These are phyloP conservation scores for Nomada goodeniana DNA, from an alignment of 2,888 invertebrate species.

Conservation along the genomic window DNA sequence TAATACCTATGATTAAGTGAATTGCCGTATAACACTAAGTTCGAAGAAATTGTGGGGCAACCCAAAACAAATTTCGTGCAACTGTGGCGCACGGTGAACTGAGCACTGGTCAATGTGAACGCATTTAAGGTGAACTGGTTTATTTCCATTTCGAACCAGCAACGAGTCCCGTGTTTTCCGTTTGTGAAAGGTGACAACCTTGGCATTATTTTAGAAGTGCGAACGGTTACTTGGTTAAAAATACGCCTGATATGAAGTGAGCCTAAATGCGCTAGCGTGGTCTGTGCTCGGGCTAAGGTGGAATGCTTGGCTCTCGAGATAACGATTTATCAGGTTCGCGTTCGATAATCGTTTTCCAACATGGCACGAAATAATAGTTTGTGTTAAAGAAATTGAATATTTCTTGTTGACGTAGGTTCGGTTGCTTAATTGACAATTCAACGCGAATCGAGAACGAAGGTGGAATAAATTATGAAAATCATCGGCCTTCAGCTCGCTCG, in stretches of 20 bases:
- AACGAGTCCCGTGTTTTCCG: background rate
- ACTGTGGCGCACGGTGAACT: no score
- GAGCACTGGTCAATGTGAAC: no score
- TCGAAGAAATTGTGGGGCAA: no score
- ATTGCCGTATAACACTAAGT: no score
- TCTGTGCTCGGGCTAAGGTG: background rate
- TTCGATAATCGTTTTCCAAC: background rate
- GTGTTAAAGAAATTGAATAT: background rate
- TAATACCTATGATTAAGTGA: no score
- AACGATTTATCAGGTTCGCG: no score
- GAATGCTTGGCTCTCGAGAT: no score
- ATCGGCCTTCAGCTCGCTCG: background rate
- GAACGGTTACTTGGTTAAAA: background rate
- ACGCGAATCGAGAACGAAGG: background rate
- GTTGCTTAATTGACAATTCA: conserved; percentile 14
- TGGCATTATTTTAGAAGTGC: background rate
- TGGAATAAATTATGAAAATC: conserved; percentile 23
- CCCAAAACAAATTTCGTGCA: no score
- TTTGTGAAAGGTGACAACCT: background rate
- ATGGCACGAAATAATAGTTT: background rate
- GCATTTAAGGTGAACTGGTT: background rate
- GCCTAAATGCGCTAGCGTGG: background rate
- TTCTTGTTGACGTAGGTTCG: background rate
- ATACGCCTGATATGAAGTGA: conserved; percentile 7
- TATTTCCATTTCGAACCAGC: background rate